Evolutionary conservation across 2,888 invertebrate species (phyloP), one percentile per base, ranked within the genome.

Genomic region (Quadroppia sp.): DNA sequence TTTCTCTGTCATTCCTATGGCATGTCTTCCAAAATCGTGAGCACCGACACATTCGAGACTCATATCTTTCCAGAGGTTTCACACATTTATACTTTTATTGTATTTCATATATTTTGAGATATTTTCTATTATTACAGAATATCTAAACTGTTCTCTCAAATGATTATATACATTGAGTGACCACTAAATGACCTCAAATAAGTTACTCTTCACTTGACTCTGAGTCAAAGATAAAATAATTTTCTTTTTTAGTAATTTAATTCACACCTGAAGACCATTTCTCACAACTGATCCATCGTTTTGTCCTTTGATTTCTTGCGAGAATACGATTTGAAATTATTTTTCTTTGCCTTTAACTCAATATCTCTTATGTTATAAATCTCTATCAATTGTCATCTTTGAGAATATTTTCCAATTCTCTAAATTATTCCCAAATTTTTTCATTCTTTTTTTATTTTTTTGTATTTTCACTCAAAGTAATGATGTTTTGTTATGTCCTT

Each of bases 141-240:
- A 56, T 56, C 30, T 30, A 56, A 56, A 56, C 56, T 56, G 17
- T 56, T 56, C 28, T 28, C 30, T 17, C 17, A 56, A 56, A 56
- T 9, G 15, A 30, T 13, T 25, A 36, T 36, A 36, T 36, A 36
- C 36, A 11, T 7, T 36, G 36, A 36, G 36, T 36, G 36, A 36
- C 11, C 36, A 36, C 36, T 7, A 36, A 36, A 36, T 36, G 36
- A 36, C 6, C 36, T n/a, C n/a, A n/a, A n/a, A n/a, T n/a, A n/a
- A n/a, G n/a, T n/a, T n/a, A n/a, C n/a, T n/a, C n/a, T n/a, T n/a
- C n/a, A n/a, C n/a, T n/a, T n/a, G n/a, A n/a, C n/a, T n/a, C n/a
- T n/a, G n/a, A n/a, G n/a, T n/a, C n/a, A n/a, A n/a, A n/a, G n/a
- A n/a, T n/a, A n/a, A n/a, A n/a, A n/a, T n/a, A n/a, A n/a, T n/a